Percentiles rank a stretch among this genome's conserved stretches.
Conservation (phyloP, 2,888 invertebrate genomes). For the Caenorhabditis sp. region DNA sequence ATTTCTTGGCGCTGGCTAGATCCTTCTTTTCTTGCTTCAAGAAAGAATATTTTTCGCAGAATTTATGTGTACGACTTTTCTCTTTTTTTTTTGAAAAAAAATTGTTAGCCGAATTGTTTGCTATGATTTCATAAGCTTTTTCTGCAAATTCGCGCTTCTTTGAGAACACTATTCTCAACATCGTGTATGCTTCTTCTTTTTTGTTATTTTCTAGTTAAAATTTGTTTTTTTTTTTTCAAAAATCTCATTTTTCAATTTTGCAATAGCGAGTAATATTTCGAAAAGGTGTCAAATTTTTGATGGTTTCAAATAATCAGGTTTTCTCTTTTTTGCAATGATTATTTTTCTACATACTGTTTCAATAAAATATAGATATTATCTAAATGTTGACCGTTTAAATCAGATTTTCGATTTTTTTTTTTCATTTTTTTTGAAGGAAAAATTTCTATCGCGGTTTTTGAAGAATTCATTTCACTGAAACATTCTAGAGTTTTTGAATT, state of each 20-base stretch:
- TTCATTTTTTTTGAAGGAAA: neutral
- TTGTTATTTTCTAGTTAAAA: neutral
- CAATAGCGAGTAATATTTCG: no score
- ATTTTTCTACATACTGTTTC: no score
- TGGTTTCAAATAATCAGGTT: neutral
- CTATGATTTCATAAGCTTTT: no score
- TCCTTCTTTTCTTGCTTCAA: constrained; percentile 10
- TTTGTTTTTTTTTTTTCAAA: neutral
- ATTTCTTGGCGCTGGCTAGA: neutral
- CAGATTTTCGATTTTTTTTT: neutral
- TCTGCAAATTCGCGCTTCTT: no score
- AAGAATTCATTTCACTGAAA: no score
- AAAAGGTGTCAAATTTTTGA: no score
- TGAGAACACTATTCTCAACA: no score
- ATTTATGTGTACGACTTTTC: neutral
- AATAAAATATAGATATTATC: neutral
- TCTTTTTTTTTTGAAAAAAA: neutral
- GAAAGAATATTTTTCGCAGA: constrained; percentile 10
- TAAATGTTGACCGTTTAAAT: neutral
- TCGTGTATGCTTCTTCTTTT: neutral
- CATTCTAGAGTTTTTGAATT: no score
- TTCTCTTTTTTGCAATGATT: constrained; percentile 8
- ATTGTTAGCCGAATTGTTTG: no score
- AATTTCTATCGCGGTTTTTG: no score
- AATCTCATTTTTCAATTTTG: no score